A percentile compares a stretch with the other conserved stretches of the same genome.
phyloP scores from a whole-genome alignment of 2,797 vertebrate species.

The Phrynocephalus forsythii region DNA sequence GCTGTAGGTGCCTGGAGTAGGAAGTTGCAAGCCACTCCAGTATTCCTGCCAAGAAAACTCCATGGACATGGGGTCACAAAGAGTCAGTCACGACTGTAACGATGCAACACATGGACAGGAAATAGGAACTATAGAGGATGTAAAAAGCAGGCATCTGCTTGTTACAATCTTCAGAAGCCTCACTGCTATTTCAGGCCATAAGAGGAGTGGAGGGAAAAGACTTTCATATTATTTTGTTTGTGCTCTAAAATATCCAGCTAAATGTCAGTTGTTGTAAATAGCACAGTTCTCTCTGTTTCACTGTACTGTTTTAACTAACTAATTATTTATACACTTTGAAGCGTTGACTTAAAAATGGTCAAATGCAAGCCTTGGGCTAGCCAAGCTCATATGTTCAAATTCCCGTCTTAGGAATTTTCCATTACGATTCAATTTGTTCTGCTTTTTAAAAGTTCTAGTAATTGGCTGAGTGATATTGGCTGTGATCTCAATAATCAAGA shows the following conservation, averaged over 20 bases:
- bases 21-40: no score
- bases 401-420: slow-evolving; percentile 12
- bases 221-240: background rate
- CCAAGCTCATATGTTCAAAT: background rate
- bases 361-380: background rate
- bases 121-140: background rate
- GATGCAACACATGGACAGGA: background rate
- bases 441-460: slow-evolving; percentile 49
- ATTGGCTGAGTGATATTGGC: slow-evolving; percentile 56
- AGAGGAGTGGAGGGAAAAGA: background rate
- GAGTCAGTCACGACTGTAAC: no score
- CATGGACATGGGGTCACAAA: no score
- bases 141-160: background rate
- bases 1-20: no score
- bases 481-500: slow-evolving; percentile 47
- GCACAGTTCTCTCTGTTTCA: background rate
- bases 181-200: no score
- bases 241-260: background rate
- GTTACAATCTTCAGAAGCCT: background rate
- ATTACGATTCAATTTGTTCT: slow-evolving; percentile 36
- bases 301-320: background rate
- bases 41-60: no score
- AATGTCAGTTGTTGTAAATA: background rate
- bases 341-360: background rate
- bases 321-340: background rate